Base-by-base conservation (phyloP, 2,113 vertebrate genomes). In the Pseudopodoces humilis region DNA sequence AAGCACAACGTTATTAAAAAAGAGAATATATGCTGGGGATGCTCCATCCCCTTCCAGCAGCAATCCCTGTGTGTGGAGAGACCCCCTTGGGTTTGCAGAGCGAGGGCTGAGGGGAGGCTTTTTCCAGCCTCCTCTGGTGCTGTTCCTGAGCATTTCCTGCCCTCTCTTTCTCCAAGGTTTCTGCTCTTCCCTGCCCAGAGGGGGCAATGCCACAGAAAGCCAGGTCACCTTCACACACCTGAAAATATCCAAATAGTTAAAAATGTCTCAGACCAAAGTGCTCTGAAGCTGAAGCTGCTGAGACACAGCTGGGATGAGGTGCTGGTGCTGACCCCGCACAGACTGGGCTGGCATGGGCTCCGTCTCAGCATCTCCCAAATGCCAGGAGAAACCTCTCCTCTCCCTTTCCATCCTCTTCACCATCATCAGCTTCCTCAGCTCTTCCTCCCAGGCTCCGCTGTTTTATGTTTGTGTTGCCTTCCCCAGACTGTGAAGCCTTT, bases 1-100 rank as follows among this genome's bases (percentile, higher is more conserved):
- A 92, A 95, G 88, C 47, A 21, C 30, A 20, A 35, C 50, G 8
- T 85, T 96, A 91, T 94, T 80, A 55, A 86, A 84, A 88, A 63
- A 30, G 65, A 59, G 69, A 71, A 74, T 56, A 44, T 13, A 30
- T 23, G 65, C 90, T n/a, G 65, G 71, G 94, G 77, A 71, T 44
- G 86, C 83, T 75, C 43, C 86, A 76, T 55, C 44, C 77, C 79
- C 64, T 77, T 41, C 13, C 81, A 78, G 78, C 87, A 75, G 91
- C 90, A 55, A 92, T 74, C 59, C 20, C 53, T 56, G 81, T 2
- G 0, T 10, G 69, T 8, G 44, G 30, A 71, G 70, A 83, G 69
- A 39, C 20, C 27, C 49, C 49, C 39, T 11, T 1, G 56, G 74
- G 25, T 43, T 31, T 58, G 84, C 74, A 50, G 67, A 74, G 84